A percentile compares a stretch with the other conserved stretches of the same genome.
These are phyloP conservation scores for Agriopis leucophaearia DNA, from an alignment of 2,888 invertebrate species.

Conservation along the genomic window DNA sequence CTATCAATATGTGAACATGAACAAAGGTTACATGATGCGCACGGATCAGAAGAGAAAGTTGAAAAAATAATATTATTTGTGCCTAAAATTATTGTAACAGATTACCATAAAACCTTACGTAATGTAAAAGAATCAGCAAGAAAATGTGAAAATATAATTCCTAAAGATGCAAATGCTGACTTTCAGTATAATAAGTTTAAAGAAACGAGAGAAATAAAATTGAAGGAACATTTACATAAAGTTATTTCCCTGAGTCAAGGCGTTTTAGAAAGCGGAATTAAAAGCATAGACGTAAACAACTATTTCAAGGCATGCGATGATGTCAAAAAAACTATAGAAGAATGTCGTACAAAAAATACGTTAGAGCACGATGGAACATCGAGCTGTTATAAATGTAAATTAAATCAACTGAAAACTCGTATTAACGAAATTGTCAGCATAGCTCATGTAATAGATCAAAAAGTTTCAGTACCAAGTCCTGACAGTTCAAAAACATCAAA, in stretches of 20 bases:
- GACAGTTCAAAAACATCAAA: background rate
- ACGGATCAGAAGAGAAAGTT: background rate
- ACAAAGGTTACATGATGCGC: background rate
- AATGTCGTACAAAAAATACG: constrained; percentile 29
- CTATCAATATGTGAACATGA: background rate
- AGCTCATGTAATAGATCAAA: background rate
- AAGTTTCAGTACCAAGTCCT: background rate
- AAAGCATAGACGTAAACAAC: constrained; percentile 42
- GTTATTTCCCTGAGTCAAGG: constrained; percentile 49
- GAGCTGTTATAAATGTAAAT: constrained; percentile 21
- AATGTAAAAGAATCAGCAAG: background rate
- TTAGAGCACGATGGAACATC: constrained; percentile 3
- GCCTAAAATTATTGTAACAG: background rate
- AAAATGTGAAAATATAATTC: background rate
- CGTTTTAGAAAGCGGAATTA: constrained; percentile 47
- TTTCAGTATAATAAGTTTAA: background rate
- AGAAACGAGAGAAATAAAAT: background rate
- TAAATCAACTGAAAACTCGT: constrained; percentile 14
- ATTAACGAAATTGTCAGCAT: constrained; percentile 11
- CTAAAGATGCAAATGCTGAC: background rate
- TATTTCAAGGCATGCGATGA: constrained; percentile 53
- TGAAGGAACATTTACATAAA: constrained; percentile 48
- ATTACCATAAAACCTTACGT: background rate
- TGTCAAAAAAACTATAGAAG: constrained; percentile 46
- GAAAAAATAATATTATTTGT: background rate